Evolutionary conservation across 2,888 invertebrate genomes (phyloP), one percentile per base, ranked within the genome.

Genomic region (Branchipolynoe longqiensis): DNA sequence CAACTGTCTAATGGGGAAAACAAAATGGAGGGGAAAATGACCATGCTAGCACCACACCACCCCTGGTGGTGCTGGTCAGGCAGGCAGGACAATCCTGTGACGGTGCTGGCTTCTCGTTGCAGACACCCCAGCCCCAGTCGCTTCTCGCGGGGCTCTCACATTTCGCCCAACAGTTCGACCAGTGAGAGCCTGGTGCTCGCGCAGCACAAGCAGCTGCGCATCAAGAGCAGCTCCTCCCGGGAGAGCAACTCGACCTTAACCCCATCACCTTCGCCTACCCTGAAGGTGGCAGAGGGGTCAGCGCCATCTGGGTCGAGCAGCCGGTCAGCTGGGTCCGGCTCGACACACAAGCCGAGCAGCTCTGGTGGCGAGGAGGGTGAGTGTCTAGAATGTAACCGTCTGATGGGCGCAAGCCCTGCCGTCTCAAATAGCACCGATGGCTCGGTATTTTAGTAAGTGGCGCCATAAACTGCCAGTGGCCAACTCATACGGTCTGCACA

Each of bases 201-300:
- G 6, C 91, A 91, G 6, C 91, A 90, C 84, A 88, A 90, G 78
- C 91, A 91, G 31, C 59, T n/a, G 38, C 82, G 36, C 36, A 89
- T 91, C 14, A 89, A 89, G 73, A 91, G 91, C 81, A 88, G 90
- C 18, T 92, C 92, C 14, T 92, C 92, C 12, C 91, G 91, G 78
- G 92, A 90, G 41, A 92, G 92, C 31, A 91, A 91, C 74, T 92
- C 93, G 28, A 92, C 92, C 28, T 90, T 93, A 14, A 93, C 93
- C 12, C 92, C 93, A 0, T 92, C 92, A 33, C 91, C 92, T 0
- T 92, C 92, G 31, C 92, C 92, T 8, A 92, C 92, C 31, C 92
- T 92, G 38, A 83, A 84, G 86, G 86, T 84, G 31, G 28, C 83
- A 1, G 83, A 83, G n/a, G 83, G 64, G 58, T 83, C 83, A 22